These are phyloP conservation scores for Caenorhabditis zanzibari DNA, from an alignment of 2,888 invertebrate species.

Conservation along the genomic window DNA sequence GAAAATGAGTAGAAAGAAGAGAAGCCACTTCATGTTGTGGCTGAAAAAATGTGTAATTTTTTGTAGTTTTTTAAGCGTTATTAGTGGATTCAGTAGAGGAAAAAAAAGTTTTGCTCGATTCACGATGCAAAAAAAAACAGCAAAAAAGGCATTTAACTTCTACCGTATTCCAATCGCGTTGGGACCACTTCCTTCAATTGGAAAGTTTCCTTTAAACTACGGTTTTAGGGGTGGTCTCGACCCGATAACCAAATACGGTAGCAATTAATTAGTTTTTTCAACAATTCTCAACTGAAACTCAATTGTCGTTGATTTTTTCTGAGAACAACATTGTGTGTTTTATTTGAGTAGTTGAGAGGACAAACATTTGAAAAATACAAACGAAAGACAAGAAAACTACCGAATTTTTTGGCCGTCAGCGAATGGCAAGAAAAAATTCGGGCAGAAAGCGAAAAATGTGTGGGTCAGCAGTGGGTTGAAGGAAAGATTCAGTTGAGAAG, in stretches of 20 bases:
- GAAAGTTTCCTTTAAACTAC: no score
- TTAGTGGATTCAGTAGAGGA: no score
- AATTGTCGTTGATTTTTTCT: not conserved
- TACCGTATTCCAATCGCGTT: no score
- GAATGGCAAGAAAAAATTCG: not conserved
- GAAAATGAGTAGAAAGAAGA: constrained; percentile 59
- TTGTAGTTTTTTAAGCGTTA: no score
- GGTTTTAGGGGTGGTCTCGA: no score
- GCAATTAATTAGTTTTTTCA: not conserved
- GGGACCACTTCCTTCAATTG: no score
- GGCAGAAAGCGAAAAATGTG: constrained; percentile 22
- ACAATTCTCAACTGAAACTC: not conserved
- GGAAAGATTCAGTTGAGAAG: constrained; percentile 40
- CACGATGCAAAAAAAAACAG: no score
- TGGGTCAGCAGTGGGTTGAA: constrained; percentile 35
- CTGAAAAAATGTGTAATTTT: no score
- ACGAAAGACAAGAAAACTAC: constrained; percentile 1
- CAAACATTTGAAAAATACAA: constrained; percentile 1
- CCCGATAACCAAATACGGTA: no score
- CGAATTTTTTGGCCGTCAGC: not conserved
- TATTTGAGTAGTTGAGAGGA: constrained; percentile 1
- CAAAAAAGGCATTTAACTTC: no score
- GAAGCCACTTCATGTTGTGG: constrained; percentile 56
- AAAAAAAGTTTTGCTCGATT: no score
- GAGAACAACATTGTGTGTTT: not conserved